Evolutionary conservation across 2,113 vertebrate species (phyloP).

Genomic region (Nyctereutes procyonoides): DNA sequence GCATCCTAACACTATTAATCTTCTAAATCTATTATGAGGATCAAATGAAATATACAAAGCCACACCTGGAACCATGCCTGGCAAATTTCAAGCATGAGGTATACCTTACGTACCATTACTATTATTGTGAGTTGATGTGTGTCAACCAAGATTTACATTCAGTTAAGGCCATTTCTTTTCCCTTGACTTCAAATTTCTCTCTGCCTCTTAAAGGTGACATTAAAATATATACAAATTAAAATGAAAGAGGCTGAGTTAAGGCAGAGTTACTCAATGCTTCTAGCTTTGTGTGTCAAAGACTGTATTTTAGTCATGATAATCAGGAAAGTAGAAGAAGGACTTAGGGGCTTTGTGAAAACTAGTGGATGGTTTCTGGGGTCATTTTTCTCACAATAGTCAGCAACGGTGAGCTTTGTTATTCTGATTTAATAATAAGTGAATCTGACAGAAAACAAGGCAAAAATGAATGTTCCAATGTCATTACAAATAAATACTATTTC

Average conservation of each 20-base stretch:
- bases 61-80: background rate
- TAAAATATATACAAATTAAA: background rate
- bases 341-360: background rate
- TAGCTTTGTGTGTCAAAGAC: constrained; percentile 10
- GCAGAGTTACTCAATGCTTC: background rate
- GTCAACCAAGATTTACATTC: background rate
- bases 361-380: background rate
- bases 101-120: background rate
- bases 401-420: background rate
- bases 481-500: background rate
- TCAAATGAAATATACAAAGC: background rate
- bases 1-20: background rate
- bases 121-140: background rate
- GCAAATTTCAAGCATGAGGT: background rate
- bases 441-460: background rate
- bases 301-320: background rate
- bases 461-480: background rate
- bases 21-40: background rate
- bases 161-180: background rate
- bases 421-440: background rate
- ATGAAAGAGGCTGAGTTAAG: background rate
- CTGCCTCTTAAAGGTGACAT: background rate
- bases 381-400: background rate
- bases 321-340: background rate
- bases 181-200: background rate